Conservation (phyloP, 2,888 invertebrate species). For the Drosophila pullipes region DNA sequence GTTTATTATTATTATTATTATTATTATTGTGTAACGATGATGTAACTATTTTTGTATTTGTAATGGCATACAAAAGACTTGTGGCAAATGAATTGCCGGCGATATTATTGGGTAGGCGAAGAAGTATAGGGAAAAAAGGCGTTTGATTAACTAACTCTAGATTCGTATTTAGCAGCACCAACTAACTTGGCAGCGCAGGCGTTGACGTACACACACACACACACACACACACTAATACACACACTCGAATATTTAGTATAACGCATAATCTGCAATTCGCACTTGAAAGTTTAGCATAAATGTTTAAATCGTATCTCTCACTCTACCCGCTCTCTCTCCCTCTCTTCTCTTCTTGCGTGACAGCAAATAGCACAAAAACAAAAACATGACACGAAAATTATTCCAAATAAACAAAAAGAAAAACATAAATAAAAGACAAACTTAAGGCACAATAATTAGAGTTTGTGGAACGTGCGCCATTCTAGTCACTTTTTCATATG, state of each 20-base stretch:
- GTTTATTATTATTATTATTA: conserved; percentile 38
- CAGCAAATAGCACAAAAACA: conserved; percentile 53
- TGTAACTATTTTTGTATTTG: conserved; percentile 56
- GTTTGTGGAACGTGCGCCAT: conserved; percentile 26
- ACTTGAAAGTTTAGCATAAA: conserved; percentile 65
- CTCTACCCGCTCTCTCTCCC: neutral
- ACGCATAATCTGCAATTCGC: conserved; percentile 67
- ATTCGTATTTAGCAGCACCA: conserved; percentile 62
- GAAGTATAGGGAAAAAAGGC: conserved; percentile 31
- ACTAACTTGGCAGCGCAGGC: conserved; percentile 73
- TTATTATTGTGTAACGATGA: conserved; percentile 20
- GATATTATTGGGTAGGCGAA: conserved; percentile 56
- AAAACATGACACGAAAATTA: conserved; percentile 13
- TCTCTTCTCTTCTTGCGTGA: neutral
- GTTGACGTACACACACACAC: conserved; percentile 60
- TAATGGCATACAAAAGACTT: conserved; percentile 78
- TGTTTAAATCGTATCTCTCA: conserved; percentile 29
- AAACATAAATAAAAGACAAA: conserved; percentile 9
- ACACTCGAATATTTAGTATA: conserved; percentile 56
- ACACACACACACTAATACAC: conserved; percentile 29
- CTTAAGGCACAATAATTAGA: conserved; percentile 15
- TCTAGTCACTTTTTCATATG: conserved; percentile 51
- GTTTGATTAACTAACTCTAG: conserved; percentile 36
- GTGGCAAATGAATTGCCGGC: conserved; percentile 58
- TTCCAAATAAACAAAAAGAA: neutral